These are phyloP conservation scores for Acipenser transmontanus DNA, from an alignment of 2,797 vertebrate species.

Conservation along the genomic window DNA sequence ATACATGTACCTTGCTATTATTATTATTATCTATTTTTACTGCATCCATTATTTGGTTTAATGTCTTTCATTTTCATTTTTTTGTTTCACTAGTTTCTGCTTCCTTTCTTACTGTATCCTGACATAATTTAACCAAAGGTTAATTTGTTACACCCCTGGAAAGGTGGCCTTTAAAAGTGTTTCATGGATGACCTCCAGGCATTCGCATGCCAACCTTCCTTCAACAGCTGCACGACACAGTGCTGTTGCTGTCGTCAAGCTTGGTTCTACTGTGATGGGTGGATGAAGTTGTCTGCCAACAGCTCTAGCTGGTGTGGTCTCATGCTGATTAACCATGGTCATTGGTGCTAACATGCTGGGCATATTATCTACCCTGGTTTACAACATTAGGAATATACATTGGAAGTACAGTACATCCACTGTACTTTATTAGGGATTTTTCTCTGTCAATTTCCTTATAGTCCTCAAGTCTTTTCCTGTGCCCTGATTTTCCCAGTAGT, in stretches of 20 bases:
- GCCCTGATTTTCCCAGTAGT: too few relatives aligned
- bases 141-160: neutral
- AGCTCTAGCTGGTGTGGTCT: conserved; percentile 1
- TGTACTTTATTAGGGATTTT: neutral
- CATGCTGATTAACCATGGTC: conserved; percentile 1
- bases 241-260: neutral
- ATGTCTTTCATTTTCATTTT: too few relatives aligned
- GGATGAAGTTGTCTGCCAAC: neutral
- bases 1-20: too few relatives aligned
- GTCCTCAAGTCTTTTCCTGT: too few relatives aligned
- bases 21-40: too few relatives aligned
- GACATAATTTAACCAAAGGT: neutral
- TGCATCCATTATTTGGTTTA: too few relatives aligned
- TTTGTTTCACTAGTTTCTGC: too few relatives aligned
- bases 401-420: neutral
- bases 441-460: neutral
- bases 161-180: neutral
- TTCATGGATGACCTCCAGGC: neutral
- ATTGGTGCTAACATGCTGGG: neutral
- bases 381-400: neutral
- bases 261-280: neutral
- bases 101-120: too few relatives aligned
- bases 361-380: neutral
- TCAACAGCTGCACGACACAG: neutral
- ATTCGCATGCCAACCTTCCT: neutral